Evolutionary conservation across 2,797 vertebrate genomes (phyloP).

Genomic region (Peromyscus attwateri): DNA sequence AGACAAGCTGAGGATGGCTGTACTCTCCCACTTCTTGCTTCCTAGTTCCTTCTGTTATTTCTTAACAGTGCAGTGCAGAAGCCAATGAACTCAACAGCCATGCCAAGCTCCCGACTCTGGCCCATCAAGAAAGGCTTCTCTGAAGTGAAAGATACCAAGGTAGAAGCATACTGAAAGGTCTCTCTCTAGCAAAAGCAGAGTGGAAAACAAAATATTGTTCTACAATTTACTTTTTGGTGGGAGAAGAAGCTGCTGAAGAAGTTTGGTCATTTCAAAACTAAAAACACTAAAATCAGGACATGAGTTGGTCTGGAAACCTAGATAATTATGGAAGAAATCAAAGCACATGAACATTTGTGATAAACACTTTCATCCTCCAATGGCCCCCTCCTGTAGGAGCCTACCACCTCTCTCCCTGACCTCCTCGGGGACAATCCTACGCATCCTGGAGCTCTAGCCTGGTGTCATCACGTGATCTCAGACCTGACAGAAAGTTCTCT

Average conservation of each 20-base stretch:
- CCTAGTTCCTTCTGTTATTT: neutral
- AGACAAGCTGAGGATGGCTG: neutral
- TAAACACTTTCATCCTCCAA: neutral
- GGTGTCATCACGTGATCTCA: neutral
- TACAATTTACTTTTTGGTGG: neutral
- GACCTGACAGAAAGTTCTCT: neutral
- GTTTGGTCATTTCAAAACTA: constrained; percentile 36
- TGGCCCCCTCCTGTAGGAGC: neutral
- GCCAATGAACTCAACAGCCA: neutral
- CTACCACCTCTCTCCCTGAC: neutral
- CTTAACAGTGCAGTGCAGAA: neutral
- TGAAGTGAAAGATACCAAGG: neutral
- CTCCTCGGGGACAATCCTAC: neutral
- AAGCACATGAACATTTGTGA: neutral
- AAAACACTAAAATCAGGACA: neutral
- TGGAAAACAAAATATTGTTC: neutral
- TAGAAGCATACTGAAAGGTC: neutral
- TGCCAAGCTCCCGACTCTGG: neutral
- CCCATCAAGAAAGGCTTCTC: neutral
- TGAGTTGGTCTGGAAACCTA: constrained; percentile 6
- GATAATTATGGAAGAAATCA: neutral
- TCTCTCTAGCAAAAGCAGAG: neutral
- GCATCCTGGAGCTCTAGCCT: neutral
- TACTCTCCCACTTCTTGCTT: neutral
- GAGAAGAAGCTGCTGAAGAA: constrained; percentile 3